Conservation (phyloP, 2,113 vertebrate species). For the Xyliphius kryptos region DNA sequence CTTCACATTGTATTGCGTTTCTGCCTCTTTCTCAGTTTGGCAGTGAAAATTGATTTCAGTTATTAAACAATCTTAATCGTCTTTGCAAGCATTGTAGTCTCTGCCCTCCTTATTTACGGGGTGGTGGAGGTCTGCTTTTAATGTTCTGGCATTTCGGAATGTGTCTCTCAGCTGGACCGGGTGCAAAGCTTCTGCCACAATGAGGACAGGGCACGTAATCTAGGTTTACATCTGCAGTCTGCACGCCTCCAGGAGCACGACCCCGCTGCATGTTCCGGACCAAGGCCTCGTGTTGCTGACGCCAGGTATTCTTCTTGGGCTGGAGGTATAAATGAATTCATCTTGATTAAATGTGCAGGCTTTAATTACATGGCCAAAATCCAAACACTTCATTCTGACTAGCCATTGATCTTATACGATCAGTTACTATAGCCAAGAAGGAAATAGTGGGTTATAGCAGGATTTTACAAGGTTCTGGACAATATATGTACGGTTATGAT, state of each 20-base stretch:
- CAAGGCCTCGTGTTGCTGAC: constrained; percentile 62
- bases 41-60: too few species aligned
- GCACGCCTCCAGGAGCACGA: constrained; percentile 41
- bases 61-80: too few species aligned
- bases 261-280: constrained; percentile 55
- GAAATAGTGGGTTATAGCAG: too few species aligned
- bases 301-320: constrained; percentile 58
- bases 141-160: constrained; percentile 69
- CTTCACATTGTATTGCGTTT: too few species aligned
- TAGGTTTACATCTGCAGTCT: constrained; percentile 46
- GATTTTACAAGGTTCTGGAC: too few species aligned
- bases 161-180: constrained; percentile 62
- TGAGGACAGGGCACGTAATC: constrained; percentile 69
- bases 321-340: constrained; percentile 20
- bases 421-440: too few species aligned
- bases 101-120: constrained; percentile 18
- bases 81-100: neutral
- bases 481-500: too few species aligned
- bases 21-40: too few species aligned
- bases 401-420: too few species aligned
- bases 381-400: too few species aligned
- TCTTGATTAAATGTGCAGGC: neutral
- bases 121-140: constrained; percentile 61
- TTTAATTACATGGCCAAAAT: too few species aligned
- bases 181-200: constrained; percentile 64